phyloP scores from a whole-genome alignment of 30 jellyfish, hydroid and myxozoan genomes.

The Haliclystus octoradiatus region DNA sequence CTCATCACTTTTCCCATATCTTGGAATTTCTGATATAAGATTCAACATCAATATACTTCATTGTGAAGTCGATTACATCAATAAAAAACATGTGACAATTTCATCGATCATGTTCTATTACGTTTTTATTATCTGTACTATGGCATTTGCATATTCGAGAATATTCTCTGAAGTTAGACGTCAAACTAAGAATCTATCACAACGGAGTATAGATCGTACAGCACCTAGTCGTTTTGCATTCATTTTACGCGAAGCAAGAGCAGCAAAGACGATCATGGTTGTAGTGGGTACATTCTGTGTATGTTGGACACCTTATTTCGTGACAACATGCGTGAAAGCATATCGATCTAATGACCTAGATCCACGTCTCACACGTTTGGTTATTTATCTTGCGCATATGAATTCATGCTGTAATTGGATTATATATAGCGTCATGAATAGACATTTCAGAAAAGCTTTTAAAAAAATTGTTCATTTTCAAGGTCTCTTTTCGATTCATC shows the following conservation, averaged over 20 bases:
- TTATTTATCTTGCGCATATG: conserved; percentile 42
- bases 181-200: conserved; percentile 43
- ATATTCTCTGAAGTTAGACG: conserved; percentile 40
- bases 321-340: conserved; percentile 39
- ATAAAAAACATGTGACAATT: conserved; percentile 38
- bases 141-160: conserved; percentile 32
- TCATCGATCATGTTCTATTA: conserved; percentile 28
- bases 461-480: conserved; percentile 10
- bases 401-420: conserved; percentile 80
- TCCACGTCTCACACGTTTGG: conserved; percentile 39
- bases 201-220: conserved; percentile 12
- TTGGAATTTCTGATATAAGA: conserved; percentile 38
- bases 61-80: conserved; percentile 51
- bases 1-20: conserved; percentile 58
- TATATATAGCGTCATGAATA: conserved; percentile 70
- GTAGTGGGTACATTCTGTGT: conserved; percentile 69
- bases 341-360: conserved; percentile 37
- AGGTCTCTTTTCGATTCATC: not conserved
- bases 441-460: conserved; percentile 51
- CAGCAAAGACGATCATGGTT: conserved; percentile 59
- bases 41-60: conserved; percentile 46
- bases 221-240: not conserved
- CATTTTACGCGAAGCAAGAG: conserved; percentile 56
- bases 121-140: conserved; percentile 35
- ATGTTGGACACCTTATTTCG: conserved; percentile 73